Evolutionary conservation across 2,113 vertebrate species (phyloP).

Genomic region (Gambusia affinis): DNA sequence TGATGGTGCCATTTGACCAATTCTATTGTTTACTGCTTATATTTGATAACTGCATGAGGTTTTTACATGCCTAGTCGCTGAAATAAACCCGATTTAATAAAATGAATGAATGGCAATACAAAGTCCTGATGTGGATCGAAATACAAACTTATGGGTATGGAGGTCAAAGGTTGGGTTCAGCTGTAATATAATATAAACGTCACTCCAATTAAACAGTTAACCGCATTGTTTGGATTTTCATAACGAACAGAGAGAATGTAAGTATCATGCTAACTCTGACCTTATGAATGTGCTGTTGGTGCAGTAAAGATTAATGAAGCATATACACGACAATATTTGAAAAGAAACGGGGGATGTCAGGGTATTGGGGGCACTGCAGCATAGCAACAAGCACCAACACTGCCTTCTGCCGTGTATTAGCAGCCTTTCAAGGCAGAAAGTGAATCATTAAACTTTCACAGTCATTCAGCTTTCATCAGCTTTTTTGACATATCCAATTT

Average conservation of each 20-base stretch:
- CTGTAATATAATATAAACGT: conserved; percentile 2
- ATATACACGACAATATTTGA: conserved; percentile 10
- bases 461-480: conserved; percentile 38
- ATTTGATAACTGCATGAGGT: too few relatives aligned
- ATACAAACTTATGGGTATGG: too few relatives aligned
- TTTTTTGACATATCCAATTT: background rate
- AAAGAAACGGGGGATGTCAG: background rate
- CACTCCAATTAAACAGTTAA: conserved; percentile 33
- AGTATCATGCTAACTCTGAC: conserved; percentile 26
- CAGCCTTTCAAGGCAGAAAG: conserved; percentile 45
- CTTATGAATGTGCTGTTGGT: conserved; percentile 14
- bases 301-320: conserved; percentile 26
- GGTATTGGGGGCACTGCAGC: background rate
- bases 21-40: too few relatives aligned
- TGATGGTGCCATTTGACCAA: too few relatives aligned
- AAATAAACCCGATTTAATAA: too few relatives aligned
- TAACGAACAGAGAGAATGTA: conserved; percentile 1
- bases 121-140: too few relatives aligned
- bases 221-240: background rate
- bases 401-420: conserved; percentile 31
- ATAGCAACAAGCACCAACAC: background rate
- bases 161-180: too few relatives aligned
- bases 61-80: too few relatives aligned
- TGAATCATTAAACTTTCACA: conserved; percentile 54
- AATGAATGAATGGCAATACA: too few relatives aligned